Base-by-base conservation (phyloP, 2,113 vertebrate genomes). In the Acrocephalus arundinaceus region DNA sequence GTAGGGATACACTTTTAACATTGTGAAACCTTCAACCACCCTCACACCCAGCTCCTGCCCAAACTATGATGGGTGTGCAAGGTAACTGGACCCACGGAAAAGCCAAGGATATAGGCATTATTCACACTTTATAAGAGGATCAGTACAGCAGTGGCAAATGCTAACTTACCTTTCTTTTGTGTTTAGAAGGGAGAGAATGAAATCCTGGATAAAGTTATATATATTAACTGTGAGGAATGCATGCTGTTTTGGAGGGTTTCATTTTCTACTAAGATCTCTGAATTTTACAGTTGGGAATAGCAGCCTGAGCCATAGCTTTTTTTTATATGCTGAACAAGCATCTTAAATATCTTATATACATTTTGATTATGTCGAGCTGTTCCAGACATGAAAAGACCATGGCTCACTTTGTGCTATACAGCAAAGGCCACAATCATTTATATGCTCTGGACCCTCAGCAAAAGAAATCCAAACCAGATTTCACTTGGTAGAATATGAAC, bases 391-490 rank as follows among this genome's bases (percentile, higher is more conserved):
- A 79, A 94, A 89, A 89, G 73, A 77, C 37, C 10, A 37, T 14
- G 58, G n/a, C 24, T 76, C 78, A 61, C 37, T 61, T 84, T 87
- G 25, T 90, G 31, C 65, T 90, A 52, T 31, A 68, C 45, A 87
- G 51, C 33, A 58, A 76, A 6, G 46, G 54, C 49, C 20, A 8
- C 58, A 85, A 76, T 70, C 18, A 79, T 43, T 87, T 93, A 61
- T 75, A 75, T 22, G 74, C 85, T 79, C 85, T 55, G 75, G 74
- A 87, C 37, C 54, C 31, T 87, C 66, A 76, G 85, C 30, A 85
- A 57, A 82, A 91, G 82, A 94, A 96, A 94, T 33, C 58, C 2
- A 4, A 93, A 95, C 46, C 81, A 96, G 91, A 91, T 95, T 96
- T 89, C 37, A 73, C 71, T 55, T 51, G 16, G 41, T 67, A 66